Percentiles rank a stretch among this genome's conserved stretches.
Conservation (phyloP, 2,888 invertebrate genomes). For the Lissocephala sabroskyi region DNA sequence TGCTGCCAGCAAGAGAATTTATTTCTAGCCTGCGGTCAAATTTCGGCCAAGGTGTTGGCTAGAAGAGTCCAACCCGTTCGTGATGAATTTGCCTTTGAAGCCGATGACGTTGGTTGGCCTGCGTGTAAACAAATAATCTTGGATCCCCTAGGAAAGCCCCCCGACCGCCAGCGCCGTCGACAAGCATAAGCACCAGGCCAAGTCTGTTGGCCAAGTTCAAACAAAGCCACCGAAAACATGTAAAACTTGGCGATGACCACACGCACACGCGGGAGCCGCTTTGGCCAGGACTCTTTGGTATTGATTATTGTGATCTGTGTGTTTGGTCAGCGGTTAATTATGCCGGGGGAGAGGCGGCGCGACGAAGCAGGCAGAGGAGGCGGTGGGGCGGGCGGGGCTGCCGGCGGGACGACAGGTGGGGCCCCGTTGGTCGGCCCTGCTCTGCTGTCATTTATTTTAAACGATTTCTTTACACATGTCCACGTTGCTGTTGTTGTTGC, state of each 20-base stretch:
- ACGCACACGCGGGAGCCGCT: constrained; percentile 25
- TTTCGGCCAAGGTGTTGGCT: constrained; percentile 46
- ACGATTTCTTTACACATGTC: constrained; percentile 65
- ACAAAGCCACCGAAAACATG: constrained; percentile 55
- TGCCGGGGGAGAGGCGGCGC: constrained; percentile 31
- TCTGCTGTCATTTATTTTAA: constrained; percentile 64
- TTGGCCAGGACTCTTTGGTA: constrained; percentile 23
- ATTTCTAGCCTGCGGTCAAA: constrained; percentile 32
- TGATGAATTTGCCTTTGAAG: too few species aligned
- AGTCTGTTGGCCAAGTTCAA: constrained; percentile 39
- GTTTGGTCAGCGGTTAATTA: constrained; percentile 40
- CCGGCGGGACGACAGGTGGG: not conserved
- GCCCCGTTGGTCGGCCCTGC: constrained; percentile 1
- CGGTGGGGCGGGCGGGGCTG: too few species aligned
- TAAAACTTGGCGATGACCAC: constrained; percentile 34
- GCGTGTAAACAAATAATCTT: constrained; percentile 61
- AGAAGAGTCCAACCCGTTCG: too few species aligned
- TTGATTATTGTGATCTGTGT: constrained; percentile 64
- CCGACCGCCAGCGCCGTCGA: not conserved
- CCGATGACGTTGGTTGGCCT: constrained; percentile 11
- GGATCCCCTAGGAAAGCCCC: constrained; percentile 15
- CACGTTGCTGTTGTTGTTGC: constrained; percentile 6
- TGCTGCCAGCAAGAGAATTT: constrained; percentile 28
- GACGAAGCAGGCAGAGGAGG: too few species aligned
- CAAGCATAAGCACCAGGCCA: constrained; percentile 1